Conservation (phyloP, 2,797 vertebrate species). For the Malurus leucopterus region DNA sequence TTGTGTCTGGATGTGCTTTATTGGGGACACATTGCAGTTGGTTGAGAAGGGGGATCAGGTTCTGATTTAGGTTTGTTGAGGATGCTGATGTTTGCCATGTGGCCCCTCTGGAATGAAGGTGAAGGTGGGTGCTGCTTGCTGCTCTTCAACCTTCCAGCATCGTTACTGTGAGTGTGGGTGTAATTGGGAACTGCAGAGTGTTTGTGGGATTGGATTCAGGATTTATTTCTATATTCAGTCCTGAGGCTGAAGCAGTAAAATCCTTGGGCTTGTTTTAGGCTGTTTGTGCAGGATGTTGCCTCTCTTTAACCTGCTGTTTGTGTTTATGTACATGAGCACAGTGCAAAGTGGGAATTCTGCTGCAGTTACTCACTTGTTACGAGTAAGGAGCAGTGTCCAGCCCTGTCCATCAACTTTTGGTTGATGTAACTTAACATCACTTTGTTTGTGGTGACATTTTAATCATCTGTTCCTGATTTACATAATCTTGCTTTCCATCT, state of each 20-base stretch:
- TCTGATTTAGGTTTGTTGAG: neutral
- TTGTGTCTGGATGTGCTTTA: neutral
- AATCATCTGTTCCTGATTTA: neutral
- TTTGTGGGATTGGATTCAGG: neutral
- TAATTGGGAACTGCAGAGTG: fast-evolving
- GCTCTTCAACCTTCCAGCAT: neutral
- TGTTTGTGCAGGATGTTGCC: neutral
- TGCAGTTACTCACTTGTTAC: neutral
- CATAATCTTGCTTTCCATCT: neutral
- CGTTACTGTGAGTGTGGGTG: fast-evolving
- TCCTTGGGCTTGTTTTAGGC: neutral
- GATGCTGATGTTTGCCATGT: neutral
- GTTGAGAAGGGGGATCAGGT: neutral
- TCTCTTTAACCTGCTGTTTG: fast-evolving
- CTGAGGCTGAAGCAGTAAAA: neutral
- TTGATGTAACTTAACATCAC: neutral
- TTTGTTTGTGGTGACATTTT: neutral
- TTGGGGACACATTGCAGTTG: neutral
- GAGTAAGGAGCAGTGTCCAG: neutral
- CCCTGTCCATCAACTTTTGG: neutral
- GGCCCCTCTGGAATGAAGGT: neutral
- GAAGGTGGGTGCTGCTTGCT: neutral
- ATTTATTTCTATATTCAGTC: neutral
- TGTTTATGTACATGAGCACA: fast-evolving
- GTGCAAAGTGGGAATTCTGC: neutral